These are phyloP conservation scores for Mastomys coucha DNA, from an alignment of 2,113 vertebrate species.

Conservation along the genomic window DNA sequence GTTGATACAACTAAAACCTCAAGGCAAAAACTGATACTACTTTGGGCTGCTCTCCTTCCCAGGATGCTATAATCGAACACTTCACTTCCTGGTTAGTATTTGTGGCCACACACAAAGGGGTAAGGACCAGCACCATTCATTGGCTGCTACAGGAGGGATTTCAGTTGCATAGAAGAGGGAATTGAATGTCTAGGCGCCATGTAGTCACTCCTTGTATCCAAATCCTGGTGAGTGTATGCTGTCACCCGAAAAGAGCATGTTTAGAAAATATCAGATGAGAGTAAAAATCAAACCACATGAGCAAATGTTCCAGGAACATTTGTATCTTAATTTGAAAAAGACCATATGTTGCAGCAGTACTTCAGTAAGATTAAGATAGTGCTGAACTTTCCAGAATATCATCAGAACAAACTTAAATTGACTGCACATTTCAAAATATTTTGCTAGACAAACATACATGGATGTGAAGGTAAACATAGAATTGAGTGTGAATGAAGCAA, in stretches of 20 bases:
- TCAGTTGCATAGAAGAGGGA: not conserved
- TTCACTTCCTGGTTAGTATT: not conserved
- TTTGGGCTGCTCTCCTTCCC: not conserved
- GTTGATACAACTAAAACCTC: not conserved
- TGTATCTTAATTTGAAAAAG: slow-evolving; percentile 46
- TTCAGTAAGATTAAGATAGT: not conserved
- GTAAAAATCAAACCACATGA: slow-evolving; percentile 15
- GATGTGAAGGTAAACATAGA: not conserved
- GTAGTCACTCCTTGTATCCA: not conserved
- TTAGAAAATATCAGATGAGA: slow-evolving; percentile 15
- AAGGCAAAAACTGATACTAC: not conserved
- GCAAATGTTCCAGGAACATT: not conserved
- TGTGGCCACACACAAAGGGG: fast-evolving
- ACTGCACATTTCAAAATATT: not conserved
- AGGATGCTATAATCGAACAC: not conserved
- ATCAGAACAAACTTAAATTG: not conserved
- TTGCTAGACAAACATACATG: not conserved
- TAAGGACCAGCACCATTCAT: not conserved
- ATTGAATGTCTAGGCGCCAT: not conserved
- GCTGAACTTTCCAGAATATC: not conserved
- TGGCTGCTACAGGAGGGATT: not conserved
- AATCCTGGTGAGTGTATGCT: not conserved
- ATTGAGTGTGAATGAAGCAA: not conserved
- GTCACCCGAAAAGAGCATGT: not conserved
- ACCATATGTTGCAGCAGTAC: not conserved